phyloP scores from a whole-genome alignment of 2,113 vertebrate species.

The Semnornis frantzii region DNA sequence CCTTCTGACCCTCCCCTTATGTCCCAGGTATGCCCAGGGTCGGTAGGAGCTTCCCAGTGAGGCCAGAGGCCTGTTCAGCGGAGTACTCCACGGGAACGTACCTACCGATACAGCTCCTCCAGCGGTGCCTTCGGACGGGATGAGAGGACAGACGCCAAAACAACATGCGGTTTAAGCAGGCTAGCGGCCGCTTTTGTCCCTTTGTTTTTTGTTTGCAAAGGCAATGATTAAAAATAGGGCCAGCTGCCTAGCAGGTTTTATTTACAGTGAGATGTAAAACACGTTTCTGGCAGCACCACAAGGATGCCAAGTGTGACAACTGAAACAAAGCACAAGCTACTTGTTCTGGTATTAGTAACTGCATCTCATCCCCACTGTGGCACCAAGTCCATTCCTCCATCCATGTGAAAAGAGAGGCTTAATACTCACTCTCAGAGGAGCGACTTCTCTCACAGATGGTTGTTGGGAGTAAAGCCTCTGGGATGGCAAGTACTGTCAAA shows the following conservation, averaged over 20 bases:
- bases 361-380: rapidly evolving
- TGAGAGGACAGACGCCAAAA: rapidly evolving
- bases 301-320: rapidly evolving
- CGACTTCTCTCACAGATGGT: rapidly evolving
- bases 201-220: neutral
- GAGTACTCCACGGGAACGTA: neutral
- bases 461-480: rapidly evolving
- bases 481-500: rapidly evolving
- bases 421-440: rapidly evolving
- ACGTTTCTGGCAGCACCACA: no score
- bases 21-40: no score
- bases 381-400: rapidly evolving
- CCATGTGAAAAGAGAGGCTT: neutral
- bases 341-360: neutral
- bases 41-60: neutral
- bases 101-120: no score
- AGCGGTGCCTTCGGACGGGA: neutral
- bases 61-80: neutral
- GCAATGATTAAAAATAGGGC: rapidly evolving
- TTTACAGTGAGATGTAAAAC: rapidly evolving
- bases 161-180: rapidly evolving
- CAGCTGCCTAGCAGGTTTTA: rapidly evolving
- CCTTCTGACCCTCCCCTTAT: neutral
- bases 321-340: rapidly evolving
- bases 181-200: neutral